Evolutionary conservation across 2,888 invertebrate species (phyloP).

Genomic region (Pammene aurita): DNA sequence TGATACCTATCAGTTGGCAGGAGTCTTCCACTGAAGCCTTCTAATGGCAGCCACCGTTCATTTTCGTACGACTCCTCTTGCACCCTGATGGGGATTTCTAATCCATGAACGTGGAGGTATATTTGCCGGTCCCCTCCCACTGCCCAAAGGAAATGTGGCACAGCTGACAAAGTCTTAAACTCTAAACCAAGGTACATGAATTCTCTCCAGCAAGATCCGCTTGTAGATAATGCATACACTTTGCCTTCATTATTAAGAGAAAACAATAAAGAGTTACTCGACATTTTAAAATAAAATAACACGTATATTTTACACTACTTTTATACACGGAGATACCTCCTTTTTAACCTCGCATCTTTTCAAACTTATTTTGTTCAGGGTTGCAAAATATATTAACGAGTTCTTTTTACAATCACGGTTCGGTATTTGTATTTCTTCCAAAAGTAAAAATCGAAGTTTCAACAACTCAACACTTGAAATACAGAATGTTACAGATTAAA

Average conservation of each 20-base stretch:
- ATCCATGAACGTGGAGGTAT: constrained; percentile 94
- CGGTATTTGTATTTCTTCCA: neutral
- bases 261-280: constrained; percentile 89
- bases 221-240: constrained; percentile 92
- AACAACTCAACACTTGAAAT: constrained; percentile 10
- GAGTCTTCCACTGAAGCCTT: constrained; percentile 92
- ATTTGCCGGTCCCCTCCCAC: constrained; percentile 96
- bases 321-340: neutral
- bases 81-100: constrained; percentile 95
- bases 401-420: neutral
- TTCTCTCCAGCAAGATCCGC: constrained; percentile 92
- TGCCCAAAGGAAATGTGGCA: constrained; percentile 95
- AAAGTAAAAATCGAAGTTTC: constrained; percentile 23
- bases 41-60: constrained; percentile 96
- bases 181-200: constrained; percentile 93
- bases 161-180: constrained; percentile 93
- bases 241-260: constrained; percentile 94
- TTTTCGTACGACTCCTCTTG: constrained; percentile 96
- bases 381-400: neutral
- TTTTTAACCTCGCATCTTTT: constrained; percentile 6
- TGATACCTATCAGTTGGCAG: constrained; percentile 94
- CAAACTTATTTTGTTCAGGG: constrained; percentile 1
- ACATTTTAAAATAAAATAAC: constrained; percentile 55
- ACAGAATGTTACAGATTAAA: neutral
- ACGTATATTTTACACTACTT: constrained; percentile 2